Base-by-base conservation (phyloP, 2,113 vertebrate genomes). In the Thalassarche chlororhynchos region DNA sequence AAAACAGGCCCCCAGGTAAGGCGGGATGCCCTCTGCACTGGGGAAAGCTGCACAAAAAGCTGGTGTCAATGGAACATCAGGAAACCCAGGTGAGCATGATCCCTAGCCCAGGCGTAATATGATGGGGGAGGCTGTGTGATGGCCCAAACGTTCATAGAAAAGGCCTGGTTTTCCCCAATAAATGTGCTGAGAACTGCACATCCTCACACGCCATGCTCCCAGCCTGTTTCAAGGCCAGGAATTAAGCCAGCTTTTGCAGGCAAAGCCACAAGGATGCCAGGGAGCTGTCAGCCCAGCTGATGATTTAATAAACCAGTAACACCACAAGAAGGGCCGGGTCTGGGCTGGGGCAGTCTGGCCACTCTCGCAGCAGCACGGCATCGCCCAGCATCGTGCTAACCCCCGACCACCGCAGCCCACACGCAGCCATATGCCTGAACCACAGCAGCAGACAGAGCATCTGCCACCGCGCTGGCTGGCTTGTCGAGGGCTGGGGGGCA, bases 51-150 rank as follows among this genome's bases (percentile, higher is more conserved):
- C 36, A 51, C 1, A 3, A 42, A 84, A 82, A 60, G 19, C 65
- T 75, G 61, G 12, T 58, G 54, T 52, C 68, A n/a, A 6, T 10
- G 36, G 38, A 24, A 55, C 20, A 31, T 64, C 62, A 36, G 75
- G 58, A 92, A 94, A 88, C 40, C 10, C 15, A 34, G n/a, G 32
- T 46, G 29, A 84, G 24, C 3, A 3, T 2, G 5, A 54, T 75
- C 1, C 5, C 46, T 24, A 62, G 17, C 0, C 0, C 49, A 52
- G 68, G 40, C 8, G 8, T 9, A 58, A 49, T 20, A 6, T 7
- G n/a, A 69, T 36, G 32, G 32, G 20, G 34, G 44, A 94, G 36
- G n/a, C 47, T 82, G 61, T 65, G 84, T 25, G 26, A 32, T 89
- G 57, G 26, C 65, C 65, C 70, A 60, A 26, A 58, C 38, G 8